phyloP scores from a whole-genome alignment of 2,113 vertebrate species.

The Blennius ocellaris region DNA sequence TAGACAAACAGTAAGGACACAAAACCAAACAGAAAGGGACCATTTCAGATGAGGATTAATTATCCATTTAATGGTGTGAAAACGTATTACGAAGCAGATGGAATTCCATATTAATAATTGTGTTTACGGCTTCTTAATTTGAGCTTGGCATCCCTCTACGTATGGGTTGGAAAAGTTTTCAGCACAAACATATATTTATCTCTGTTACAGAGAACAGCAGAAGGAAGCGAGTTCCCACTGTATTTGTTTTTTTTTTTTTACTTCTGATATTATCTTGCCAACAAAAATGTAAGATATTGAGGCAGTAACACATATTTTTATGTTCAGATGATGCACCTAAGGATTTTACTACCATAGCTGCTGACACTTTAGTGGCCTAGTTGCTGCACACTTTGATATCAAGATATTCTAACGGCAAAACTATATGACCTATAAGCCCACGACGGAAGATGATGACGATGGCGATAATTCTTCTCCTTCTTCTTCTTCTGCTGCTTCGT shows the following conservation, averaged over 20 bases:
- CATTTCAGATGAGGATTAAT: conserved; percentile 12
- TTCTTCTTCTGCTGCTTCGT: too few relatives aligned
- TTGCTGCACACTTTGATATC: neutral
- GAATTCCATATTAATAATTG: conserved; percentile 24
- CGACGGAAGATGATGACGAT: too few relatives aligned
- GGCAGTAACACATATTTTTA: neutral
- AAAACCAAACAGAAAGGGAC: too few relatives aligned
- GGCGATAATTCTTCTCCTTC: too few relatives aligned
- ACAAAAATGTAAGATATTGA: neutral
- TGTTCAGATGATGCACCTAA: neutral
- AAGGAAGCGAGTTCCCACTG: neutral
- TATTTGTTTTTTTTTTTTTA: conserved; percentile 1
- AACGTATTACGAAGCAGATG: conserved; percentile 48
- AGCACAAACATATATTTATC: conserved; percentile 8
- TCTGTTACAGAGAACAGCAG: conserved; percentile 6
- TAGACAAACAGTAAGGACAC: too few relatives aligned
- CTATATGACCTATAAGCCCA: too few relatives aligned
- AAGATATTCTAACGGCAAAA: neutral
- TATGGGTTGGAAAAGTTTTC: conserved; percentile 2
- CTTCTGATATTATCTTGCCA: neutral
- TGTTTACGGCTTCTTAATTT: conserved; percentile 35
- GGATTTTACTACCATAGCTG: neutral
- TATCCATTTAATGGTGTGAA: conserved; percentile 19
- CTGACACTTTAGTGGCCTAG: neutral
- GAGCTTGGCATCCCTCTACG: conserved; percentile 31